Evolutionary conservation across 2,888 invertebrate genomes (phyloP), one percentile per base, ranked within the genome.

Genomic region (Hemaris fuciformis): DNA sequence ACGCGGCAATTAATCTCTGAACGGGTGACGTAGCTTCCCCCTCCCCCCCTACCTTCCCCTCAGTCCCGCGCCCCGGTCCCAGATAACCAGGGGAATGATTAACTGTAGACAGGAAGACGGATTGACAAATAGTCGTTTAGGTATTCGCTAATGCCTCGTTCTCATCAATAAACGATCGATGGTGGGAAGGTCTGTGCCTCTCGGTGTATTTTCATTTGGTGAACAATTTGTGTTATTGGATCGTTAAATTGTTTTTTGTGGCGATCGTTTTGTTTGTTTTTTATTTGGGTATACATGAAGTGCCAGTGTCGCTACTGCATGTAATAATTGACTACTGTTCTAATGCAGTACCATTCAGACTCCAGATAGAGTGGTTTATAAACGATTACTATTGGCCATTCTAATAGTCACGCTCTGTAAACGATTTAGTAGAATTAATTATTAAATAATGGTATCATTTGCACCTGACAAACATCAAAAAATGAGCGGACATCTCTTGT

Each of bases 101-200:
- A 90, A 91, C 87, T 85, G 85, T 83, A 89, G 89, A 85, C 90
- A 85, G 90, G 87, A 89, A 92, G 91, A 89, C 88, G 86, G 89
- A 90, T 89, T 90, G 91, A 91, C 91, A 90, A 91, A 91, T 91
- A 91, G 90, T 88, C 89, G 85, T 86, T 91, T 87, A 85, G 90
- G 91, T 87, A 91, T 91, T 89, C 84, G 89, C 90, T 91, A 91
- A 91, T 91, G 91, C 80, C 74, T 75, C 80, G 73, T 77, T 80
- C 87, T 88, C 91, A 89, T 89, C 88, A 90, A 90, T 90, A 88
- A 87, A 87, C 85, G 84, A 85, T 84, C 81, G 79, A 74, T 70
- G 71, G 56, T 70, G 71, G 56, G 34, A 43, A 42, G 57, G 43
- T 22, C 22, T 57, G 57, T 22, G 41, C 23, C 10, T 23, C 34